Conservation (phyloP, 2,888 invertebrate species). For the Lacanobia wlatinum region DNA sequence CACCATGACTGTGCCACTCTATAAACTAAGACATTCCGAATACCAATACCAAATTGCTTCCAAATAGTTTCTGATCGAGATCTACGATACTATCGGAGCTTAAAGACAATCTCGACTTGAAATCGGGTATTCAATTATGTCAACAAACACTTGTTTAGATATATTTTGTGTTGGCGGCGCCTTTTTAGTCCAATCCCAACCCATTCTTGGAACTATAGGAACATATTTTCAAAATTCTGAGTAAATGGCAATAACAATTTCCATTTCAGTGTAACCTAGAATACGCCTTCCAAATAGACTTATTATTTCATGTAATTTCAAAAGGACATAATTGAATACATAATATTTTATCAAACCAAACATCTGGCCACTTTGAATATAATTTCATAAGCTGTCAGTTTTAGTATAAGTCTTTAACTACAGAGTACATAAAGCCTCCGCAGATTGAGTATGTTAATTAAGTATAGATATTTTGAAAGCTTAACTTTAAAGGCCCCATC, state of each 20-base stretch:
- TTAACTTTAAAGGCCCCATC: slow-evolving; percentile 12
- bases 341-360: slow-evolving; percentile 13
- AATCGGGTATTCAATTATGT: slow-evolving; percentile 79
- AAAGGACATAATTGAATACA: slow-evolving; percentile 15
- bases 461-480: slow-evolving; percentile 32
- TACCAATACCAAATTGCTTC: slow-evolving; percentile 81
- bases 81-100: slow-evolving; percentile 76
- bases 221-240: slow-evolving; percentile 43
- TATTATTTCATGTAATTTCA: slow-evolving; percentile 21
- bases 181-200: slow-evolving; percentile 51
- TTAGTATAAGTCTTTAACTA: slow-evolving; percentile 19
- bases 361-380: slow-evolving; percentile 24
- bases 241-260: slow-evolving; percentile 4
- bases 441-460: slow-evolving; percentile 17
- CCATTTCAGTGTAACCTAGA: slow-evolving; percentile 25
- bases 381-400: slow-evolving; percentile 26
- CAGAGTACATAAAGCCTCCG: background rate
- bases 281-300: background rate
- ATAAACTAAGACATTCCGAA: slow-evolving; percentile 77
- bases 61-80: slow-evolving; percentile 80
- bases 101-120: slow-evolving; percentile 74
- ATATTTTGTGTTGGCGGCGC: slow-evolving; percentile 74
- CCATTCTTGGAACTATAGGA: slow-evolving; percentile 45
- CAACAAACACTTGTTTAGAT: slow-evolving; percentile 77
- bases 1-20: slow-evolving; percentile 71